Percentiles rank a stretch among this genome's conserved stretches.
Evolutionary conservation across 2,797 vertebrate genomes (phyloP).

Genomic region (Anguilla pacifica): DNA sequence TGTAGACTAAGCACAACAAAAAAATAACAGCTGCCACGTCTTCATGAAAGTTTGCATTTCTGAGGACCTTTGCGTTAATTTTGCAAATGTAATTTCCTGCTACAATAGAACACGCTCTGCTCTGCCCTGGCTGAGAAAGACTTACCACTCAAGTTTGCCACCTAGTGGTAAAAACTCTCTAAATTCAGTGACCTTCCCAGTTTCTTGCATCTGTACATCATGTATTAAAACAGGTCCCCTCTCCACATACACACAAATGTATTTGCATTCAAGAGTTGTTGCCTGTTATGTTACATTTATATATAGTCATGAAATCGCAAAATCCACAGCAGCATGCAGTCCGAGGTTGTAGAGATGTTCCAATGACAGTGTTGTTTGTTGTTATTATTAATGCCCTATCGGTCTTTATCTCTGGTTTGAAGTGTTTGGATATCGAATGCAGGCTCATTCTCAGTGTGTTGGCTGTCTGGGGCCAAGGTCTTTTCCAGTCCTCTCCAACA

Average conservation of each 20-base stretch:
- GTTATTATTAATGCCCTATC: background rate
- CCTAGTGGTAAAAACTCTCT: slow-evolving; percentile 62
- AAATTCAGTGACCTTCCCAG: background rate
- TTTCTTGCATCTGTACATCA: slow-evolving; percentile 18
- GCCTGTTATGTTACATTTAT: background rate
- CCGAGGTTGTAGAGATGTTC: background rate
- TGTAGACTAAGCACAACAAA: background rate
- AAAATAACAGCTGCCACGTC: slow-evolving; percentile 51
- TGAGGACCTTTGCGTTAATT: slow-evolving; percentile 59
- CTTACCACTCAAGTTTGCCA: slow-evolving; percentile 72
- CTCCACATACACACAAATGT: background rate
- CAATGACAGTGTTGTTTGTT: background rate
- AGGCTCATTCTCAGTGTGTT: slow-evolving; percentile 44
- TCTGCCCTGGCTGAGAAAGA: slow-evolving; percentile 22
- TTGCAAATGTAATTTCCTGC: slow-evolving; percentile 62
- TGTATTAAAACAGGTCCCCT: background rate
- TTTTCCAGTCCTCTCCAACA: slow-evolving; percentile 33
- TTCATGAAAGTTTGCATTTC: slow-evolving; percentile 56
- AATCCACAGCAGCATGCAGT: background rate
- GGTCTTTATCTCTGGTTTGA: slow-evolving; percentile 16
- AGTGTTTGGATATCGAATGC: slow-evolving; percentile 33
- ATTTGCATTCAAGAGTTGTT: background rate
- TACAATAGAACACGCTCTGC: slow-evolving; percentile 59
- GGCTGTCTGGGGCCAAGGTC: slow-evolving; percentile 41
- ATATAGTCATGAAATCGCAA: background rate